These are phyloP conservation scores for Albula goreensis DNA, from an alignment of 2,113 vertebrate species.

Conservation along the genomic window DNA sequence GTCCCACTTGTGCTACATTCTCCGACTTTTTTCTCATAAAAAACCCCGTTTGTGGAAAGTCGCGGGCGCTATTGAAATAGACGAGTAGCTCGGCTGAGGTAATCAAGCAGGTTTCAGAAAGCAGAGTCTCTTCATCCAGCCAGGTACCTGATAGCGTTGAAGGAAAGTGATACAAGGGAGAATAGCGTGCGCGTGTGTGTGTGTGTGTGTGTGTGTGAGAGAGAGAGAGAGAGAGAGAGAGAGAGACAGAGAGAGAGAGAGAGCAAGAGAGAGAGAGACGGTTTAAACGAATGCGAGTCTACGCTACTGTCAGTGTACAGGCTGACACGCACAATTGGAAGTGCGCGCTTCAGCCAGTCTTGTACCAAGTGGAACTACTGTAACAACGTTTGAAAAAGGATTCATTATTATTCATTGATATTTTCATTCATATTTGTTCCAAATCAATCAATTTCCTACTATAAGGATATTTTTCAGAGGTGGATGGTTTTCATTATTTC, in stretches of 20 bases:
- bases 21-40: background rate
- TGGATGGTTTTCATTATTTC: constrained; percentile 46
- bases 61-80: background rate
- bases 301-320: constrained; percentile 44
- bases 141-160: constrained; percentile 9
- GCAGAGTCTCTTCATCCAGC: background rate
- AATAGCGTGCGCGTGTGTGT: constrained; percentile 19
- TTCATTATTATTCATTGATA: constrained; percentile 42
- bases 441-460: constrained; percentile 29
- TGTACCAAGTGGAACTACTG: constrained; percentile 47
- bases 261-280: constrained; percentile 36
- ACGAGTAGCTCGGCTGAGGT: background rate
- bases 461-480: constrained; percentile 57
- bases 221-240: constrained; percentile 36
- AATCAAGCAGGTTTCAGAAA: background rate
- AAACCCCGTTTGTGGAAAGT: background rate
- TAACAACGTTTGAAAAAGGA: constrained; percentile 28
- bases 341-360: constrained; percentile 34
- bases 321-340: constrained; percentile 17
- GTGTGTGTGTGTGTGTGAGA: background rate
- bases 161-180: constrained; percentile 3
- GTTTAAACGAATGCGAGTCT: constrained; percentile 57
- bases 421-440: constrained; percentile 35
- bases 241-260: constrained; percentile 33
- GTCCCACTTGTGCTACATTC: no score